A percentile compares a stretch with the other conserved stretches of the same genome.
These are phyloP conservation scores for Ylistrum balloti DNA, from an alignment of 1,140 invertebrate genomes.

Conservation along the genomic window DNA sequence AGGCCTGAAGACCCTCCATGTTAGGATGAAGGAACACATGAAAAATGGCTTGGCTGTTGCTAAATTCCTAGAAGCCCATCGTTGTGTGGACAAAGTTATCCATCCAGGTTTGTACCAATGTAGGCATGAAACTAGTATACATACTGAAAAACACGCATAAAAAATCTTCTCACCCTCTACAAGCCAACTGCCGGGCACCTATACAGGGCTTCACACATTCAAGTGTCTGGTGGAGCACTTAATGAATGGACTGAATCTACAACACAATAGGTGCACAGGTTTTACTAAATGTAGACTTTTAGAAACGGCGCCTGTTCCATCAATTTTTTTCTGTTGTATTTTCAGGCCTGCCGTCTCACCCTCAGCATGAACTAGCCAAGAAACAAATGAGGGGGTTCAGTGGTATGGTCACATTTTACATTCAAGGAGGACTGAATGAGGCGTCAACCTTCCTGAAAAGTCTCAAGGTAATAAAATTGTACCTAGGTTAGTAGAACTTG, in stretches of 20 bases:
- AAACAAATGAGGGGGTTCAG: slow-evolving; percentile 94
- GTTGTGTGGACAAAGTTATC: slow-evolving; percentile 90
- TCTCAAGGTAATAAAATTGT: slow-evolving; percentile 73
- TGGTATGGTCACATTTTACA: slow-evolving; percentile 89
- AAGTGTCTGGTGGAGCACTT: too few relatives aligned
- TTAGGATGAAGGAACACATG: slow-evolving; percentile 96
- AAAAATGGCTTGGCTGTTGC: slow-evolving; percentile 90
- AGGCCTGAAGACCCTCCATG: slow-evolving; percentile 95
- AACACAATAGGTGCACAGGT: too few relatives aligned
- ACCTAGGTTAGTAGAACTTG: too few relatives aligned
- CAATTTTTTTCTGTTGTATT: too few relatives aligned
- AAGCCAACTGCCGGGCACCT: too few relatives aligned
- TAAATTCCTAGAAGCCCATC: slow-evolving; percentile 90
- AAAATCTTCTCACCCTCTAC: too few relatives aligned
- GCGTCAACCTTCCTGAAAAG: slow-evolving; percentile 87
- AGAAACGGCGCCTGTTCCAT: too few relatives aligned
- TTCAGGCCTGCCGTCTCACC: slow-evolving; percentile 93
- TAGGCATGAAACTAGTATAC: too few relatives aligned
- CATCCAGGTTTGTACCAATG: slow-evolving; percentile 88
- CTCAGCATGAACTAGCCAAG: slow-evolving; percentile 92
- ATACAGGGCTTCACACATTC: too few relatives aligned
- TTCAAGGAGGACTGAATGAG: slow-evolving; percentile 87
- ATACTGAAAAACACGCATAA: too few relatives aligned
- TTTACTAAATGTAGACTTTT: too few relatives aligned
- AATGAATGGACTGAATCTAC: too few relatives aligned